Evolutionary conservation across 2,113 vertebrate species (phyloP), one percentile per base, ranked within the genome.

Genomic region (Pterophyllum scalare): DNA sequence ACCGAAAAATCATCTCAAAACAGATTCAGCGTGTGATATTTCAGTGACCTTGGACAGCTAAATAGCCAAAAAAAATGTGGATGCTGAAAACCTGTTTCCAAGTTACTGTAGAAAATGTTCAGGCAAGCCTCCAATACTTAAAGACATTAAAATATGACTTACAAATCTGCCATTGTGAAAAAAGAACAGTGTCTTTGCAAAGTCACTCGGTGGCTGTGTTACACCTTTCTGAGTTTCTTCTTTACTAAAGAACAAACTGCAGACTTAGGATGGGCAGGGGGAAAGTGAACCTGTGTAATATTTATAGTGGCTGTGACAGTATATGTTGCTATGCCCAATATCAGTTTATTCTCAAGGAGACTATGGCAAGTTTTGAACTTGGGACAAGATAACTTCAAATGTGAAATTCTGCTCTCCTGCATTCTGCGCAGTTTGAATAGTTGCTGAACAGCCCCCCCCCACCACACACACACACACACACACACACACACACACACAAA

Each of bases 1-100:
- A 89, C 77, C n/a, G 28, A 85, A 91, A 33, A 92, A 87, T 83
- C 77, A 85, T 82, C 84, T 88, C 82, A 77, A 89, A 91, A 89
- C 83, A 70, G 58, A 90, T 80, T 80, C 74, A 35, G 76, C 46
- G 77, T 20, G 31, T 80, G 81, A 82, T 87, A 60, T 72, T 80
- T 83, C 59, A 74, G 17, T 85, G 87, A 92, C 89, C 87, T 91
- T 90, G 80, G 79, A 70, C 24, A 12, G 84, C 61, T 76, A 83
- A 89, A 85, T 87, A 17, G 24, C 40, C 59, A 70, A 24, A 49
- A 24, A 49, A 65, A 15, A 64, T 75, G 49, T 57, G 38, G 84
- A 79, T 35, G 49, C 57, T 70, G 79, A 87, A 86, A 46, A 77
- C 3, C n/a, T 77, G 52, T 56, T 79, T 65, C 59, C 22, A 59